phyloP scores from a whole-genome alignment of 2,888 invertebrate genomes.

The Altica lythri region DNA sequence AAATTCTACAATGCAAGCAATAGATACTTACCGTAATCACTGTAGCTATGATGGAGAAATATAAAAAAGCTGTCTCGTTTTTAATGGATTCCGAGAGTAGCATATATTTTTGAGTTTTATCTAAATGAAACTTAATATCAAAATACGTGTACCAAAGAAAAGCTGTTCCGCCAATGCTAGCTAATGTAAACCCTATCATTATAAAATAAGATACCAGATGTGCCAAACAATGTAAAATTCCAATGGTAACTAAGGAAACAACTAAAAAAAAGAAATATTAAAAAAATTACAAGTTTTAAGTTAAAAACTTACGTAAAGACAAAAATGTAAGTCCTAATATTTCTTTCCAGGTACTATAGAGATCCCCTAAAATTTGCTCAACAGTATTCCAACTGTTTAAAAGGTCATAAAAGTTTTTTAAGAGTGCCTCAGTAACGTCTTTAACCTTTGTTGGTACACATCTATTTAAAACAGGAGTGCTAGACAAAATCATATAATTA shows the following conservation, averaged over 20 bases:
- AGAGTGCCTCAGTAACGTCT: slow-evolving; percentile 66
- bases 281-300: too few species aligned
- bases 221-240: slow-evolving; percentile 82
- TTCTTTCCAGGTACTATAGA: slow-evolving; percentile 86
- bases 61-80: slow-evolving; percentile 85
- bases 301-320: slow-evolving; percentile 71
- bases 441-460: slow-evolving; percentile 80
- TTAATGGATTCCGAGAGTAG: slow-evolving; percentile 76
- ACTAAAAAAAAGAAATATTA: slow-evolving; percentile 62
- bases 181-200: slow-evolving; percentile 77
- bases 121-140: slow-evolving; percentile 70
- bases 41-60: slow-evolving; percentile 84
- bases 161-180: slow-evolving; percentile 76
- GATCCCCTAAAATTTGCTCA: slow-evolving; percentile 85
- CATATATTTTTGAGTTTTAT: slow-evolving; percentile 59
- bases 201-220: slow-evolving; percentile 86
- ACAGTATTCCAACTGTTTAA: slow-evolving; percentile 88
- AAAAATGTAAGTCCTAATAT: slow-evolving; percentile 80
- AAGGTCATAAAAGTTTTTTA: slow-evolving; percentile 76
- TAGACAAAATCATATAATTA: slow-evolving; percentile 47
- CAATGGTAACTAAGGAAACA: slow-evolving; percentile 80
- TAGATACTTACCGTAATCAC: slow-evolving; percentile 75
- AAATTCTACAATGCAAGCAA: too few species aligned
- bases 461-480: slow-evolving; percentile 80
- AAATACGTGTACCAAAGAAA: slow-evolving; percentile 90